phyloP scores from a whole-genome alignment of 23 tunicate genomes.

The Phallusia fumigata region DNA sequence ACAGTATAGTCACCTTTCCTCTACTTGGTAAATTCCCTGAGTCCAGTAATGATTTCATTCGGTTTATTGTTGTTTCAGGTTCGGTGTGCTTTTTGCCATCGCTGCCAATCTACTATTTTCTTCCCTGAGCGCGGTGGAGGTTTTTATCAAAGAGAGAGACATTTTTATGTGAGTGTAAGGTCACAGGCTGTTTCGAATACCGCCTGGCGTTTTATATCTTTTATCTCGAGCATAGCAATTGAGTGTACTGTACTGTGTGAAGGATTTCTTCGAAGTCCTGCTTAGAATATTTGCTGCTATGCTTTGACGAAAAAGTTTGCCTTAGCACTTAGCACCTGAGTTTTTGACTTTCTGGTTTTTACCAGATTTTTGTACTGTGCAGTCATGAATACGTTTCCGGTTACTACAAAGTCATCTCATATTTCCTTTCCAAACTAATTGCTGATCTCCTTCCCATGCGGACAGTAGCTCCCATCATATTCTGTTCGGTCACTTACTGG shows the following conservation, averaged over 20 bases:
- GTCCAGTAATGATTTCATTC: too few species aligned
- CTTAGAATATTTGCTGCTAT: too few species aligned
- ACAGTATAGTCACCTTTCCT: too few species aligned
- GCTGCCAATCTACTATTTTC: slow-evolving; percentile 79
- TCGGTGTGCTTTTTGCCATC: slow-evolving; percentile 87
- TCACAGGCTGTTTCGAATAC: too few species aligned
- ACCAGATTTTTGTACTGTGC: neutral
- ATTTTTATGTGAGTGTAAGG: slow-evolving; percentile 72
- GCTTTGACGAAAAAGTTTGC: too few species aligned
- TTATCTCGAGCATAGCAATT: too few species aligned
- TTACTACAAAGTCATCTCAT: slow-evolving; percentile 80
- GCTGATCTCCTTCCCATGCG: slow-evolving; percentile 94
- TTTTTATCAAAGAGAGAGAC: slow-evolving; percentile 81
- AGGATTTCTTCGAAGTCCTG: too few species aligned
- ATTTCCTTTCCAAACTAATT: slow-evolving; percentile 69
- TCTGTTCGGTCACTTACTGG: slow-evolving; percentile 91
- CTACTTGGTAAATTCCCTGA: too few species aligned
- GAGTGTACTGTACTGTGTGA: too few species aligned
- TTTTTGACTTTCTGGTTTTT: too few species aligned
- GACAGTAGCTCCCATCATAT: slow-evolving; percentile 81
- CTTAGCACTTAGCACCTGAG: too few species aligned
- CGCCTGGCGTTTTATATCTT: too few species aligned
- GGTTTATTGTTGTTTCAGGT: slow-evolving; percentile 29
- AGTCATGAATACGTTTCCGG: slow-evolving; percentile 87
- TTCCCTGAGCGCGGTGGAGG: slow-evolving; percentile 76